Percentiles rank a stretch among this genome's conserved stretches.
Conservation (phyloP, 1,140 invertebrate species). For the Lordiphosa stackelbergi region DNA sequence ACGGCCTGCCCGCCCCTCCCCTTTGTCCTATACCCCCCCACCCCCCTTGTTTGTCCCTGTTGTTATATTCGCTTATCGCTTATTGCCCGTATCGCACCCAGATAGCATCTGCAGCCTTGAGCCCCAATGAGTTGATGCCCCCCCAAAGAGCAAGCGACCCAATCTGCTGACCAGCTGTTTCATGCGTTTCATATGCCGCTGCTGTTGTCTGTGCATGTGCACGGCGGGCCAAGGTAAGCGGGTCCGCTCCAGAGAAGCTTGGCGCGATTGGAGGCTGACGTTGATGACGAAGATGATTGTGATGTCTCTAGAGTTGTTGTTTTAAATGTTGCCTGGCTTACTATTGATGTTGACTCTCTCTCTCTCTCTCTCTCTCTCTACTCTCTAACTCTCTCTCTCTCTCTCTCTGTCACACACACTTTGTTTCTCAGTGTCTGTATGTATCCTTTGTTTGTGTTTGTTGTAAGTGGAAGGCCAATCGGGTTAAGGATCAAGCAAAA, state of each 20-base stretch:
- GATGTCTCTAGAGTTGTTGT: constrained; percentile 12
- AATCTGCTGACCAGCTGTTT: constrained; percentile 28
- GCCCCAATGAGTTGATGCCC: constrained; percentile 24
- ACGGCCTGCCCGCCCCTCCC: background rate
- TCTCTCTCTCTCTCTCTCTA: constrained; percentile 5
- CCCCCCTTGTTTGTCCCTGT: background rate
- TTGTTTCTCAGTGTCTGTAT: background rate
- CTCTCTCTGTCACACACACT: constrained; percentile 1
- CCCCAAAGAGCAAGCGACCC: constrained; percentile 16
- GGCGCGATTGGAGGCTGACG: background rate
- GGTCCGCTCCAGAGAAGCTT: background rate
- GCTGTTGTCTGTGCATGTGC: constrained; percentile 45
- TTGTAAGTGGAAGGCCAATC: background rate
- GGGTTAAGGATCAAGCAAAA: no score
- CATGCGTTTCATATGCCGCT: constrained; percentile 12
- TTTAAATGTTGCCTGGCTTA: constrained; percentile 15
- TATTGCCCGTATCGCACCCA: constrained; percentile 35
- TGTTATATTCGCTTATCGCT: constrained; percentile 23
- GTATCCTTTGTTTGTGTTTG: constrained; percentile 6
- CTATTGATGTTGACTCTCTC: background rate
- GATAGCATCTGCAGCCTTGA: constrained; percentile 20
- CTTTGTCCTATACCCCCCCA: background rate
- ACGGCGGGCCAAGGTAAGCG: constrained; percentile 42
- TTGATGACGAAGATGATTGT: background rate
- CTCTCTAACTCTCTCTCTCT: constrained; percentile 2